Evolutionary conservation across 2,888 invertebrate genomes (phyloP), one percentile per base, ranked within the genome.

Genomic region (Hemicrepidius hirtus): DNA sequence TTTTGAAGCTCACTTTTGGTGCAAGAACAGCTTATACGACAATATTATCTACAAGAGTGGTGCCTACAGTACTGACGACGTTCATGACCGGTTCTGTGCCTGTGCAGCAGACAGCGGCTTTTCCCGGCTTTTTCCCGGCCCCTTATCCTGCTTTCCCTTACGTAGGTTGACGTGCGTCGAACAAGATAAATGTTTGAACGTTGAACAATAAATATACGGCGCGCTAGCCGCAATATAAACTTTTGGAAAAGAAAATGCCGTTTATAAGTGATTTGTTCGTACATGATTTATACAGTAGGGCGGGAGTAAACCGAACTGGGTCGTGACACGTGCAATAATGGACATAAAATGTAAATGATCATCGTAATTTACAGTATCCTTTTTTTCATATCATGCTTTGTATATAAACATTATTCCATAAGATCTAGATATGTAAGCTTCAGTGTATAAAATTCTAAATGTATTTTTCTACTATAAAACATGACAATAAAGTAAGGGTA

Each of bases 21-120:
- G 96, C 96, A 35, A 95, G 95, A 85, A 96, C 96, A 0, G 92
- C 95, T 0, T 94, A 94, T 83, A 96, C 96, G 6, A 96, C 96
- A 0, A 88, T 97, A 71, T 95, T 92, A 85, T 94, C 94, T 1
- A 95, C 96, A 41, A 92, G 91, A 81, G 92, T 96, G 50, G 92
- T 96, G 46, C 95, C 96, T 6, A 95, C 95, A 0, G 89, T 93
- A 62, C 85, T 96, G 73, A 96, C 96, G n/a, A 93, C 94, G 13
- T 94, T 94, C 83, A 90, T 96, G 75, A 96, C 96, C 5, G 93
- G 93, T 13, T 94, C 95, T 0, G 88, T 96, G 28, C 91, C 94
- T 1, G 89, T 95, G 16, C 94, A 93, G 79, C 91, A 91, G 6
- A 87, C 88, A 13, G 88, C 89, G 0, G 90, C 91, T 13, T 95